Evolutionary conservation across 1,140 invertebrate species (phyloP).

Genomic region (Probaryconus sp.): DNA sequence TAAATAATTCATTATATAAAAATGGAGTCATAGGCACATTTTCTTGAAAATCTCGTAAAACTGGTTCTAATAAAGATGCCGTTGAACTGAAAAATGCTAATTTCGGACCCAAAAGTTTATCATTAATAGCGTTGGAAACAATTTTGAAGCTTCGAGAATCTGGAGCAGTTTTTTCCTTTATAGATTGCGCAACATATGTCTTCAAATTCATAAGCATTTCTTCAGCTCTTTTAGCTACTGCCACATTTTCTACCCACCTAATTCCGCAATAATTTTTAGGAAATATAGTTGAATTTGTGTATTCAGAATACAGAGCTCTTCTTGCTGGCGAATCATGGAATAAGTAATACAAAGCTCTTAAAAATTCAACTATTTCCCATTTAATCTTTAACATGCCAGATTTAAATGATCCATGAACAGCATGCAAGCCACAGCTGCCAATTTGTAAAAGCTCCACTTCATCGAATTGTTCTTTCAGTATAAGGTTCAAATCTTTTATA

Average conservation of each 20-base stretch:
- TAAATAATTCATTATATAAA: constrained; percentile 11
- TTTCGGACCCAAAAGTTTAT: constrained; percentile 42
- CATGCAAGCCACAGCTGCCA: constrained; percentile 59
- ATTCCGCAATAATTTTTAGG: constrained; percentile 54
- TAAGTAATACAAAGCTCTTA: constrained; percentile 26
- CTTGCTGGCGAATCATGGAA: constrained; percentile 2
- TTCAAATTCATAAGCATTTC: constrained; percentile 21
- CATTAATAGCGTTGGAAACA: constrained; percentile 17
- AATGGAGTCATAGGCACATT: constrained; percentile 45
- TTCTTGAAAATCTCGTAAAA: constrained; percentile 46
- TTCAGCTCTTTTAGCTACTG: constrained; percentile 40
- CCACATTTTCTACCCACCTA: constrained; percentile 53
- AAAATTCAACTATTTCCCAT: constrained; percentile 54
- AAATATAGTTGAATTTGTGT: constrained; percentile 11
- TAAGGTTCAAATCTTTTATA: constrained; percentile 5
- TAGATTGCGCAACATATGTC: constrained; percentile 10
- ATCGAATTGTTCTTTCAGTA: neutral
- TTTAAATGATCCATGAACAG: constrained; percentile 58
- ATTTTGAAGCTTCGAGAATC: constrained; percentile 23
- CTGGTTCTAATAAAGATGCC: constrained; percentile 39
- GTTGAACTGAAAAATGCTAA: constrained; percentile 49
- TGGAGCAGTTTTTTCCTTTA: constrained; percentile 17
- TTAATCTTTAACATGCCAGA: constrained; percentile 29
- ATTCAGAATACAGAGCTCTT: neutral
- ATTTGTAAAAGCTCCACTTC: constrained; percentile 22